Evolutionary conservation across 2,888 invertebrate species (phyloP), one percentile per base, ranked within the genome.

Genomic region (Trissolcus japonicus): DNA sequence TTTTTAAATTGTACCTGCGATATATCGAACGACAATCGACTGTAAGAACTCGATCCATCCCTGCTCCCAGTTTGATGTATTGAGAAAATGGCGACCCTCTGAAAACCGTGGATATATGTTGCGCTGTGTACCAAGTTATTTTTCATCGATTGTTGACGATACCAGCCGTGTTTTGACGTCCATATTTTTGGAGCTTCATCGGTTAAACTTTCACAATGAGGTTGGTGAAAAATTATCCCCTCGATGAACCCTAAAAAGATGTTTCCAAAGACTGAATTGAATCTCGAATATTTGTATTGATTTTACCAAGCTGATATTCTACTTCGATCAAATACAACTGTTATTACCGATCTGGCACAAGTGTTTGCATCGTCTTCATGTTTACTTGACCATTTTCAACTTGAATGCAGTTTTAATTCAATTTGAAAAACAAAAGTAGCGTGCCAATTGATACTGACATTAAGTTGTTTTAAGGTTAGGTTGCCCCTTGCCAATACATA

Each of bases 231-330:
- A 11, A 35, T n/a, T 11, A 11, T 35, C 35, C 2, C 35, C 35
- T 35, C 11, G 35, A 35, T 11, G 6, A 35, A 3, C 7, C 9
- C 35, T 35, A 0, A 0, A 35, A 35, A 1, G 0, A 35, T 19
- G 6, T 19, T 17, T 19, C 2, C 3, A 40, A 61, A 2, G 4
- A 19, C 29, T 51, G 40, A 51, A 41, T 53, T 41, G 21, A 17
- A 19, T 41, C 9, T 65, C 55, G 25, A 4, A 35, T 56, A 48
- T 65, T 65, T 65, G 56, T 65, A 65, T 65, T 54, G 65, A 65
- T 65, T 65, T 65, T 65, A 29, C 16, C 4, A 14, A 6, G 17
- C 17, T 17, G 16, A 19, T 17, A 51, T 7, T 51, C 11, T 7
- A 51, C 1, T 51, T 51, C 19, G 11, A 35, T 17, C 11, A 51